phyloP scores from a whole-genome alignment of 2,888 invertebrate genomes.

The Pristionchus fissidentatus region DNA sequence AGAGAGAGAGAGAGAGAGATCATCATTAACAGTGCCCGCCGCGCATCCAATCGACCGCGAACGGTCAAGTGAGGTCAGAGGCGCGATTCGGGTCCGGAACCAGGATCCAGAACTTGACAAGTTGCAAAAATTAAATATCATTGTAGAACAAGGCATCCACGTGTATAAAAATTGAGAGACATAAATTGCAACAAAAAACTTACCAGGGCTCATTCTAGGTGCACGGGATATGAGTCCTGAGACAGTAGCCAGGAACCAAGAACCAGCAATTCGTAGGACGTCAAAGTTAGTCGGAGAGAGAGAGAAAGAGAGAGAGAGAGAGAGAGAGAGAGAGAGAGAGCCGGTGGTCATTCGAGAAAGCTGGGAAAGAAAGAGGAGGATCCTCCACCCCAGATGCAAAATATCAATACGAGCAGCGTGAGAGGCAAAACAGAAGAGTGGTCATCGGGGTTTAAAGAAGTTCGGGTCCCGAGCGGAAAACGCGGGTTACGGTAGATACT shows the following conservation, averaged over 20 bases:
- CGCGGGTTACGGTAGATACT: neutral
- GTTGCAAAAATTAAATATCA: too few species aligned
- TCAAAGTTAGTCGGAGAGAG: slow-evolving; percentile 23
- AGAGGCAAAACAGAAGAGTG: neutral
- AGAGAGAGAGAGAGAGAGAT: too few species aligned
- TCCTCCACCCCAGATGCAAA: neutral
- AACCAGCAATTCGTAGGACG: neutral
- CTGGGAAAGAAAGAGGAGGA: neutral
- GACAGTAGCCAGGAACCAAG: slow-evolving; percentile 8
- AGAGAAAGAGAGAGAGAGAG: too few species aligned
- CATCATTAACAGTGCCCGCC: slow-evolving; percentile 35
- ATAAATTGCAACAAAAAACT: too few species aligned
- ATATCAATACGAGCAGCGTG: neutral
- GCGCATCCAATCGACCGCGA: slow-evolving; percentile 2
- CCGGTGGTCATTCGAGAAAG: slow-evolving; percentile 14
- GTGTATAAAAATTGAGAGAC: too few species aligned
- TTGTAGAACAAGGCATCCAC: too few species aligned
- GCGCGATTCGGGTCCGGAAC: neutral
- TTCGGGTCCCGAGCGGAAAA: too few species aligned
- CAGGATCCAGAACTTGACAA: neutral
- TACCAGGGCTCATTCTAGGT: too few species aligned
- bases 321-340: too few species aligned
- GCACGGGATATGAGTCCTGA: too few species aligned
- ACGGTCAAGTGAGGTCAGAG: too few species aligned
- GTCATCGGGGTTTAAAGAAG: neutral